Base-by-base conservation (phyloP, 2,797 vertebrate genomes). In the Glossophaga mutica region DNA sequence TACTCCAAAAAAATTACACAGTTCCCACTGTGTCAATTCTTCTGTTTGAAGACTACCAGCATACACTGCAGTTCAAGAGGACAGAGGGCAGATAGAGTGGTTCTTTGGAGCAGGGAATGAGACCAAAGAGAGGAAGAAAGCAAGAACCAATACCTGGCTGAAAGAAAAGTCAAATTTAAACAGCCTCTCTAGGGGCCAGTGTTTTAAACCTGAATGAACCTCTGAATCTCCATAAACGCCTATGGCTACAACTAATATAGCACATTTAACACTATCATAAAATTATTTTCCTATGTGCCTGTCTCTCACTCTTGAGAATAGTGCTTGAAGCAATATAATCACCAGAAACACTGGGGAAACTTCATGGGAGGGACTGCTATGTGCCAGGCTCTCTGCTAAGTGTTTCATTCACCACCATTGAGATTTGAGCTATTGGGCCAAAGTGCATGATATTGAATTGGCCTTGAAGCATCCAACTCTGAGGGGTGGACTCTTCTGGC, bases 401-500 rank as follows among this genome's bases (percentile, higher is more conserved):
- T 0, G 9, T 12, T 39, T 37, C 5, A 5, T 5, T 16, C 3
- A 7, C 21, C 29, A 44, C 7, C 62, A 5, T 0, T 2, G 7
- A 22, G n/a, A 29, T 26, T 18, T 21, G 57, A 50, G 55, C 39
- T 74, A 16, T 34, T 2, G 19, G 59, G 34, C 32, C 76, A 22
- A 87, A 76, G 44, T 4, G 34, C 9, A n/a, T 11, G 15, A 76
- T 18, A 18, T 37, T 24, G 37, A 34, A 52, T 76, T n/a, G 19
- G 22, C 16, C 39, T 65, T 18, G 37, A 9, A 22, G 37, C 29
- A 24, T 6, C 21, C 29, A 55, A 79, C n/a, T 79, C 4, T 70
- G n/a, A 26, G 15, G 26, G 59, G 10, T 9, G 34, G 59, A 32
- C 7, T 6, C 8, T 59, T 50, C 16, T 21, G 24, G 77, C 4